These are phyloP conservation scores for Pheosia gnoma DNA, from an alignment of 2,888 invertebrate species.

Conservation along the genomic window DNA sequence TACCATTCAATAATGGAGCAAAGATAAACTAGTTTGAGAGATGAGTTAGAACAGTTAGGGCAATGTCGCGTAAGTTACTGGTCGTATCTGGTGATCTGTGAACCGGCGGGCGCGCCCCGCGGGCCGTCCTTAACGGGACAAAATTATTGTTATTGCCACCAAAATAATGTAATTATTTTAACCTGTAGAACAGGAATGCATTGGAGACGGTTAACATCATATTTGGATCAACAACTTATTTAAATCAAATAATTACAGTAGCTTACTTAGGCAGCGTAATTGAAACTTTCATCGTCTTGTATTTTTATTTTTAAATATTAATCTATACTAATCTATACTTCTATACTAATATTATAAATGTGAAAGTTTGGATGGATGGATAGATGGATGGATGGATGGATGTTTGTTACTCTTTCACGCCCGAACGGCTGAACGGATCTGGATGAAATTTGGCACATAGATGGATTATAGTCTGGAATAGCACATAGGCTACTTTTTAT, in stretches of 20 bases:
- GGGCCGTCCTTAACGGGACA: conserved; percentile 51
- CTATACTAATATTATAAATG: too few relatives aligned
- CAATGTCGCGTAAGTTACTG: conserved; percentile 58
- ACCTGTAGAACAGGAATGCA: conserved; percentile 45
- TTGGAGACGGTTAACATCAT: conserved; percentile 35
- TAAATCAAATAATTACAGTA: neutral
- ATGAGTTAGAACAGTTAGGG: conserved; percentile 12
- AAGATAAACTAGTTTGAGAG: neutral
- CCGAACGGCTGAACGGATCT: too few relatives aligned
- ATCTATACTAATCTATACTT: too few relatives aligned
- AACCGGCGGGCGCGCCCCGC: conserved; percentile 56
- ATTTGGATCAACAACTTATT: neutral
- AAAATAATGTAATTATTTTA: conserved; percentile 82
- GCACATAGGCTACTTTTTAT: too few relatives aligned
- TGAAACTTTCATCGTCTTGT: too few relatives aligned
- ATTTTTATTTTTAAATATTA: too few relatives aligned
- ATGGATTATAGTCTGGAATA: too few relatives aligned
- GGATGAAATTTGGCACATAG: too few relatives aligned
- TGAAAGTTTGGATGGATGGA: too few relatives aligned
- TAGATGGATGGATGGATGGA: too few relatives aligned
- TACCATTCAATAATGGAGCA: conserved; percentile 8
- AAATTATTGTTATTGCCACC: conserved; percentile 80
- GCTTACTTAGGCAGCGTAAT: too few relatives aligned
- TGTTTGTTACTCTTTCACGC: too few relatives aligned
- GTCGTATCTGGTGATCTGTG: conserved; percentile 79